Percentiles rank a stretch among this genome's conserved stretches.
These are phyloP conservation scores for Phymanthus crucifer DNA, from an alignment of 92 coral and sea anemone species.

Conservation along the genomic window DNA sequence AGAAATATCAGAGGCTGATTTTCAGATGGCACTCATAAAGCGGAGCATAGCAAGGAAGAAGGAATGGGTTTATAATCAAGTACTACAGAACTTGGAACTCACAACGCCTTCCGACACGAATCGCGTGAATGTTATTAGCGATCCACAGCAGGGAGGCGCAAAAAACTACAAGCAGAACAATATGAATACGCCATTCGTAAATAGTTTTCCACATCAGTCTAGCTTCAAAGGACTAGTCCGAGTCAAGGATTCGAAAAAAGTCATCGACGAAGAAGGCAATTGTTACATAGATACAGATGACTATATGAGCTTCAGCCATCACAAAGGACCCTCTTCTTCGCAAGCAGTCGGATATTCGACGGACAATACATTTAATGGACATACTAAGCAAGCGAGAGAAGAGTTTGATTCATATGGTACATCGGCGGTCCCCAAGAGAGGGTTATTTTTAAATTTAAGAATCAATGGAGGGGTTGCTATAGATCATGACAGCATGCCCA, in stretches of 20 bases:
- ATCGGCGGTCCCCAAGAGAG: conserved; percentile 13
- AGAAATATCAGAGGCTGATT: conserved; percentile 40
- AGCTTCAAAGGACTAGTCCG: neutral
- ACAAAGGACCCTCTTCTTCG: conserved; percentile 11
- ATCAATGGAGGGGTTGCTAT: conserved; percentile 62
- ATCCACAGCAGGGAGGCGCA: conserved; percentile 10
- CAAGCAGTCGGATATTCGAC: neutral
- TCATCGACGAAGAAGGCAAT: conserved; percentile 43
- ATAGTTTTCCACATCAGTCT: neutral
- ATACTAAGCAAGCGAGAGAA: neutral
- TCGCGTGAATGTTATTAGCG: conserved; percentile 9
- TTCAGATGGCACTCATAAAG: conserved; percentile 34
- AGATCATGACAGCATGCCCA: conserved; percentile 65
- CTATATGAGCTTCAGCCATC: conserved; percentile 22
- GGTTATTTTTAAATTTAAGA: conserved; percentile 33
- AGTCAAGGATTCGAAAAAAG: conserved; percentile 25
- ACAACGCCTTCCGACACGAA: conserved; percentile 24
- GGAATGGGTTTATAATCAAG: conserved; percentile 28
- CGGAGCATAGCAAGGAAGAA: conserved; percentile 24
- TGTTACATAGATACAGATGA: conserved; percentile 45
- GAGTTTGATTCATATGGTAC: conserved; percentile 1
- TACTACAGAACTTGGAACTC: conserved; percentile 33
- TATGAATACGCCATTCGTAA: neutral
- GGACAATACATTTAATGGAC: conserved; percentile 10
- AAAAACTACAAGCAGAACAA: neutral